Percentiles rank a stretch among this genome's conserved stretches.
These are phyloP conservation scores for Alligator mississippiensis DNA, from an alignment of 2,113 vertebrate genomes.

Conservation along the genomic window DNA sequence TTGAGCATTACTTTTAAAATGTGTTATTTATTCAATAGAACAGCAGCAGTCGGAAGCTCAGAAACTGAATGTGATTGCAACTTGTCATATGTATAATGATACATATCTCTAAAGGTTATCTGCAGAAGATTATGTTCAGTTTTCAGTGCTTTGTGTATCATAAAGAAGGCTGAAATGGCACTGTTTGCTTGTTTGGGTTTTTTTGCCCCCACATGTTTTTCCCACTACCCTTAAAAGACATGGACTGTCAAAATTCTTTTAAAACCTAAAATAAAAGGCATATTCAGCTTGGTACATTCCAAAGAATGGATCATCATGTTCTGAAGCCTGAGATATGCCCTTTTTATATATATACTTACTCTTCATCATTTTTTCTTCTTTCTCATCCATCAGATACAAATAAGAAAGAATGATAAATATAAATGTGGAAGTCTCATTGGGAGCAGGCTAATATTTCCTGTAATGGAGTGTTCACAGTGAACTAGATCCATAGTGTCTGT, in stretches of 20 bases:
- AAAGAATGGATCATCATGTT: not conserved
- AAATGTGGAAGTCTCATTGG: rapidly evolving
- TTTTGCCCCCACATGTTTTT: too few species aligned
- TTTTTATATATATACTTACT: not conserved
- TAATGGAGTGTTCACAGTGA: not conserved
- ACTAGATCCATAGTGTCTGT: not conserved
- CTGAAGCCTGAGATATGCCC: not conserved
- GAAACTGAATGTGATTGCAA: too few species aligned
- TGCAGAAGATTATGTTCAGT: not conserved
- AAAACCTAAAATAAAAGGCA: not conserved
- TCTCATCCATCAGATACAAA: not conserved
- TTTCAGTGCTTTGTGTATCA: not conserved
- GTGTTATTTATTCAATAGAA: not conserved
- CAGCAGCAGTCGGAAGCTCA: not conserved
- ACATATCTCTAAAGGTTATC: not conserved
- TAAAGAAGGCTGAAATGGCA: not conserved
- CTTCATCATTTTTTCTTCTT: not conserved
- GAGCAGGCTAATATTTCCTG: too few species aligned
- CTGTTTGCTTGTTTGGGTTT: not conserved
- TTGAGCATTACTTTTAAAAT: not conserved
- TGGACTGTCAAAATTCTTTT: not conserved
- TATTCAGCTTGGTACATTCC: not conserved
- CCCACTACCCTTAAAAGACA: not conserved
- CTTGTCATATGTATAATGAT: too few species aligned
- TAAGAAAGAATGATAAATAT: not conserved